Evolutionary conservation across 2,113 vertebrate species (phyloP).

Genomic region (Amia ocellicauda): DNA sequence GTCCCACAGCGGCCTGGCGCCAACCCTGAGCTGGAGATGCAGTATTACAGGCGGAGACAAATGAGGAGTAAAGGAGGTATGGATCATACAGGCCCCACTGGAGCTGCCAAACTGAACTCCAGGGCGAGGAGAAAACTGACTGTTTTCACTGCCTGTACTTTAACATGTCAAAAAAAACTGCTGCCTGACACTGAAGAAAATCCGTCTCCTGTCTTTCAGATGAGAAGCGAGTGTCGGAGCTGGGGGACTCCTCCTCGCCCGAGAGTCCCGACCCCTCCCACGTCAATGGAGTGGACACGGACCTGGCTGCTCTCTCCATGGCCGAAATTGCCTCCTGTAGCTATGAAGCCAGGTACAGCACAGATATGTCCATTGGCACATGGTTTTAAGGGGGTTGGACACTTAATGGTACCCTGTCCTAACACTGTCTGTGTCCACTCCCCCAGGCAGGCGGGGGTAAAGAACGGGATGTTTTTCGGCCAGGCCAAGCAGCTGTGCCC

Average conservation of each 20-base stretch:
- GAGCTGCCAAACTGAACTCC: too few species aligned
- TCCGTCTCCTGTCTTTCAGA: constrained; percentile 30
- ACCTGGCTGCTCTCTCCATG: constrained; percentile 76
- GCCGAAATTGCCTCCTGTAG: constrained; percentile 98
- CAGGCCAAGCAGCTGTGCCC: constrained; percentile 91
- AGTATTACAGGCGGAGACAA: constrained; percentile 83
- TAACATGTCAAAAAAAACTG: too few species aligned
- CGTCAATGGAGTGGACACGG: constrained; percentile 62
- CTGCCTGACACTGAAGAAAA: too few species aligned
- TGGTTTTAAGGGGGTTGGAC: too few species aligned
- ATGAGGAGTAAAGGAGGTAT: constrained; percentile 76
- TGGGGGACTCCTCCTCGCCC: constrained; percentile 62
- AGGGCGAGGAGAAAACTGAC: too few species aligned
- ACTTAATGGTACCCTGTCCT: too few species aligned
- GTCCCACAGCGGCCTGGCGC: constrained; percentile 74
- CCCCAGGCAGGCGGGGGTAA: constrained; percentile 84
- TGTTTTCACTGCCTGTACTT: too few species aligned
- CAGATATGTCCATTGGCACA: neutral
- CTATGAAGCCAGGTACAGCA: constrained; percentile 88
- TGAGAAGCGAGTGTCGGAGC: constrained; percentile 49
- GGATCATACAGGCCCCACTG: neutral
- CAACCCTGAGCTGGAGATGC: constrained; percentile 81
- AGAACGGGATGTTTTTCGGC: constrained; percentile 97
- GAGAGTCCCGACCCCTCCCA: constrained; percentile 58
- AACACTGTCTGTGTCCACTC: constrained; percentile 35